phyloP scores from a whole-genome alignment of 2,113 vertebrate genomes.

The Oophaga pumilio region DNA sequence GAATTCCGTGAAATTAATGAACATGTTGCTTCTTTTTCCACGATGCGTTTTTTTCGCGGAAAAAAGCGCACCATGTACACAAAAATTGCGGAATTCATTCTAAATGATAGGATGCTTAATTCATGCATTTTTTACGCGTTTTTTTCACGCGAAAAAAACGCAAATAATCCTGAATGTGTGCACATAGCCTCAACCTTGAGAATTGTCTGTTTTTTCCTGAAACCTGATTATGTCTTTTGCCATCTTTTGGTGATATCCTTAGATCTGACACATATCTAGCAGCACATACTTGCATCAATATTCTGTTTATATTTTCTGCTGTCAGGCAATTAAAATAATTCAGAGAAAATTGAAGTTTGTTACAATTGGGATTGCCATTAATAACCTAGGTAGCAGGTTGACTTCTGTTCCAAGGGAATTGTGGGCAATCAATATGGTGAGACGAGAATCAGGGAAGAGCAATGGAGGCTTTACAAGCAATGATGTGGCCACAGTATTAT shows the following conservation, averaged over 20 bases:
- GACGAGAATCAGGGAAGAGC: slow-evolving; percentile 54
- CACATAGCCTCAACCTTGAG: slow-evolving; percentile 80
- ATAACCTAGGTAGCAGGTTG: slow-evolving; percentile 67
- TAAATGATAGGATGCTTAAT: too few relatives aligned
- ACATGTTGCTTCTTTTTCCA: too few relatives aligned
- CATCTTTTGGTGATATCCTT: slow-evolving; percentile 73
- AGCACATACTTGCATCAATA: slow-evolving; percentile 64
- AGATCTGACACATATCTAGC: slow-evolving; percentile 71
- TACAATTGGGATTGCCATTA: slow-evolving; percentile 70
- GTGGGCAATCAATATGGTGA: slow-evolving; percentile 65
- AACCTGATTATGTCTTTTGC: slow-evolving; percentile 74
- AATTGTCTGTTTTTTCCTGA: slow-evolving; percentile 70
- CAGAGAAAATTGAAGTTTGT: slow-evolving; percentile 74
- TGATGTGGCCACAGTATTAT: slow-evolving; percentile 48
- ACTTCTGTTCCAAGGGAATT: slow-evolving; percentile 63
- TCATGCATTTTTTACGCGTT: too few relatives aligned
- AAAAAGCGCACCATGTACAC: too few relatives aligned
- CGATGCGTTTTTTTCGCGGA: too few relatives aligned
- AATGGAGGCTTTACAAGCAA: slow-evolving; percentile 58
- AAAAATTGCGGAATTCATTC: too few relatives aligned
- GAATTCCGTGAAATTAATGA: too few relatives aligned
- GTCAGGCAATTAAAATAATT: slow-evolving; percentile 79
- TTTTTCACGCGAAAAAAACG: too few relatives aligned
- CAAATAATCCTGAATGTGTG: too few relatives aligned
- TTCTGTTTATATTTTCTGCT: slow-evolving; percentile 65